Conservation (phyloP, 1,140 invertebrate genomes). For the Heliconius hermathena region DNA sequence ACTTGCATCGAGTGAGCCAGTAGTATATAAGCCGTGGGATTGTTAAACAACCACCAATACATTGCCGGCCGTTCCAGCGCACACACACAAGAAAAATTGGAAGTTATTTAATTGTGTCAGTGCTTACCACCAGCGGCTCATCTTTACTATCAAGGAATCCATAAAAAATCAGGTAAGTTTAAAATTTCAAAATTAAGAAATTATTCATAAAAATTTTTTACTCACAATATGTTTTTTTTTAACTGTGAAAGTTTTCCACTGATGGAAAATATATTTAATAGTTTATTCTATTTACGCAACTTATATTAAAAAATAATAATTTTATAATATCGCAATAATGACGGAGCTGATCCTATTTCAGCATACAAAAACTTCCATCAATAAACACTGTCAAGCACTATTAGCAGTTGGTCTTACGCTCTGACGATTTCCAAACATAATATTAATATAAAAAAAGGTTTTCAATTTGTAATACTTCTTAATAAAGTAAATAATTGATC, state of each 20-base stretch:
- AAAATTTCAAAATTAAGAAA: not conserved
- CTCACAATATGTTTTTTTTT: not conserved
- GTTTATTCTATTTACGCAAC: not conserved
- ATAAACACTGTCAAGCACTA: constrained; percentile 26
- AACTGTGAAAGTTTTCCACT: not conserved
- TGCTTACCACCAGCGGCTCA: constrained; percentile 48
- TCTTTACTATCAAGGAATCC: constrained; percentile 57
- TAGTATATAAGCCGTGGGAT: constrained; percentile 68
- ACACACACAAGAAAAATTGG: constrained; percentile 56
- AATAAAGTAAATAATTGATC: constrained; percentile 5
- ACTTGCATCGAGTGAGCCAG: constrained; percentile 57
- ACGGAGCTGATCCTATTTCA: constrained; percentile 4
- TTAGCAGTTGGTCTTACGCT: constrained; percentile 24
- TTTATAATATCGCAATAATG: constrained; percentile 1
- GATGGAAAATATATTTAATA: not conserved
- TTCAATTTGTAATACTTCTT: constrained; percentile 19
- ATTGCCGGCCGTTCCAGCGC: constrained; percentile 68
- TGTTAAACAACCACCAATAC: constrained; percentile 71
- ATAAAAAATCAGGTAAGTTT: constrained; percentile 59
- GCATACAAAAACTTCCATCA: constrained; percentile 13
- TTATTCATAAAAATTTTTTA: not conserved
- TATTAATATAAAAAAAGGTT: constrained; percentile 13
- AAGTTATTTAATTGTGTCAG: constrained; percentile 67
- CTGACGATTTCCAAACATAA: constrained; percentile 23
- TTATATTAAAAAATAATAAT: not conserved